A percentile compares a stretch with the other conserved stretches of the same genome.
Conservation (phyloP, 2,888 invertebrate genomes). For the Heliconius cydno region DNA sequence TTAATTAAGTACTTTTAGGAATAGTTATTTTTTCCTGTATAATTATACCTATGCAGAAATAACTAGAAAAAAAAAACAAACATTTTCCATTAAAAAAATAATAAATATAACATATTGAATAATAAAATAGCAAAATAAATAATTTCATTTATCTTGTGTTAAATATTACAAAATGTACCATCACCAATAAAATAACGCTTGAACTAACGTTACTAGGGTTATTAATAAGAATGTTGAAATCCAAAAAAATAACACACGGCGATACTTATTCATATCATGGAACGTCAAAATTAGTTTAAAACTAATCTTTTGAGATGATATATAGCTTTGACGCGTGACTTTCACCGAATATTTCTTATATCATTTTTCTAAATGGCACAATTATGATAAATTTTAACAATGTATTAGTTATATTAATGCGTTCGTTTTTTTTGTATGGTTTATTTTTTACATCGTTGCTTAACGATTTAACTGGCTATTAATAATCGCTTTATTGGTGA, state of each 20-base stretch:
- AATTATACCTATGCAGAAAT: background rate
- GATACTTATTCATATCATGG: slow-evolving; percentile 58
- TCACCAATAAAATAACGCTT: slow-evolving; percentile 7
- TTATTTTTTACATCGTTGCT: background rate
- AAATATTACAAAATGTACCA: background rate
- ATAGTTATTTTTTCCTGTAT: too few species aligned
- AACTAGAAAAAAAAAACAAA: background rate
- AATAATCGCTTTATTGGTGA: background rate
- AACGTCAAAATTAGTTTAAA: slow-evolving; percentile 64
- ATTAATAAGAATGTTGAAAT: slow-evolving; percentile 33
- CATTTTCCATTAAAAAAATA: background rate
- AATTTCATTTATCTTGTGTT: background rate
- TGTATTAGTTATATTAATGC: slow-evolving; percentile 51
- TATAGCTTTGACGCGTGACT: slow-evolving; percentile 72
- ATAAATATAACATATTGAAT: background rate
- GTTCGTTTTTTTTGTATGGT: slow-evolving; percentile 5
- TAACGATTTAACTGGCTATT: background rate
- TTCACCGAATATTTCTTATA: slow-evolving; percentile 58
- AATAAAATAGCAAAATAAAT: background rate
- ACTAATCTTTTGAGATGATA: slow-evolving; percentile 66
- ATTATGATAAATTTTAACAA: slow-evolving; percentile 55
- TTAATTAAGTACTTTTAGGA: too few species aligned
- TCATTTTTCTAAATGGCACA: slow-evolving; percentile 57
- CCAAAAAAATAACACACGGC: slow-evolving; percentile 39
- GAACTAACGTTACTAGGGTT: background rate